Conservation (phyloP, 2,888 invertebrate species). For the Chalcosyrphus nemorum region DNA sequence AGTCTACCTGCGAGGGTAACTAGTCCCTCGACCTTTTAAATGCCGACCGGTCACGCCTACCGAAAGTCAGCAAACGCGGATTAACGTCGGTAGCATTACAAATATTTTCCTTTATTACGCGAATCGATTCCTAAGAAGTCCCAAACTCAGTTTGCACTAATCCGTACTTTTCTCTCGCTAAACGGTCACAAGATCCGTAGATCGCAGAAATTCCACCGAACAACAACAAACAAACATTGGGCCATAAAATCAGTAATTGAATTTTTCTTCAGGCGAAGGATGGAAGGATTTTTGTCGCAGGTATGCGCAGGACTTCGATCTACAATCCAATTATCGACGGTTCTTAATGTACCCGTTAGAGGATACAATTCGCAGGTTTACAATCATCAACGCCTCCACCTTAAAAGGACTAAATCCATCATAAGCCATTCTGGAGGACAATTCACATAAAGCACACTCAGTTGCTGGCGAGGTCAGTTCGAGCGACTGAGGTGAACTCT, state of each 20-base stretch:
- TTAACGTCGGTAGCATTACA: conserved; percentile 45
- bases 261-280: not conserved
- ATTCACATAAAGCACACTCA: conserved; percentile 27
- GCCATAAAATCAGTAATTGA: conserved; percentile 26
- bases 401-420: conserved; percentile 54
- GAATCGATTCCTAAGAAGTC: conserved; percentile 7
- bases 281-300: not conserved
- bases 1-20: no score
- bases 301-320: conserved; percentile 13
- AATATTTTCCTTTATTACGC: conserved; percentile 66
- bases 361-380: conserved; percentile 37
- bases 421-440: conserved; percentile 43
- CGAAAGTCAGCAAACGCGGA: no score
- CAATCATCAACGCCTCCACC: conserved; percentile 52
- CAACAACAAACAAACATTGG: conserved; percentile 65
- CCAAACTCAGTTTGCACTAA: conserved; percentile 11
- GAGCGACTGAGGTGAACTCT: not conserved
- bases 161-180: conserved; percentile 12
- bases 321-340: conserved; percentile 67
- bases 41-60: no score
- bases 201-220: conserved; percentile 41
- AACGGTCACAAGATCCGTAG: conserved; percentile 47
- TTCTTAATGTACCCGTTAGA: conserved; percentile 50
- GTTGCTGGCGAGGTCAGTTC: no score
- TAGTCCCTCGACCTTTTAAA: not conserved